Conservation (phyloP, 2,888 invertebrate genomes). For the Amblyjoppa proteus region DNA sequence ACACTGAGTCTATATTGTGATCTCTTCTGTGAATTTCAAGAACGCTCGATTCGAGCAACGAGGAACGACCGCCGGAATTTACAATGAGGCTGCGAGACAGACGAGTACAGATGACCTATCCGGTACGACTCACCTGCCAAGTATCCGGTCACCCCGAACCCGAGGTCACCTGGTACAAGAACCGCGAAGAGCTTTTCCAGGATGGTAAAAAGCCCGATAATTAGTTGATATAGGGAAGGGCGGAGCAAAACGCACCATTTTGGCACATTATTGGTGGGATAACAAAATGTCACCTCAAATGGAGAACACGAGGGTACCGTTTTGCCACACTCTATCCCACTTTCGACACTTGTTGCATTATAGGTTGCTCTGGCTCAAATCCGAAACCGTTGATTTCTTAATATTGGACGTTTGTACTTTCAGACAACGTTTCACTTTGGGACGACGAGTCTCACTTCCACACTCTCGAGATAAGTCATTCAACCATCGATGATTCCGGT, state of each 20-base stretch:
- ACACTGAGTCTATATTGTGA: neutral
- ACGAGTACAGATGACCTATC: constrained; percentile 93
- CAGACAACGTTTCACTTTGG: constrained; percentile 84
- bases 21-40: constrained; percentile 65
- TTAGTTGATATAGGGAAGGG: neutral
- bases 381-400: neutral
- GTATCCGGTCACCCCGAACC: constrained; percentile 92
- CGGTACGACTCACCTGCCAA: constrained; percentile 94
- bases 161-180: constrained; percentile 93
- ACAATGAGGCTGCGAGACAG: constrained; percentile 94
- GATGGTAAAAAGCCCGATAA: constrained; percentile 85
- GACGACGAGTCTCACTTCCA: constrained; percentile 91
- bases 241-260: no score
- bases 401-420: neutral
- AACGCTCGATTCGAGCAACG: constrained; percentile 81
- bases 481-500: constrained; percentile 92
- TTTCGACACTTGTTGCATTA: no score
- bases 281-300: no score
- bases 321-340: no score
- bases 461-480: constrained; percentile 93
- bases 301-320: no score
- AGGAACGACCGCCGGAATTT: constrained; percentile 91
- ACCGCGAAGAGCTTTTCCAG: constrained; percentile 88
- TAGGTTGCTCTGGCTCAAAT: no score
- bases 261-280: no score